Evolutionary conservation across 2,113 vertebrate species (phyloP).

Genomic region (Choloepus hoffmanni): DNA sequence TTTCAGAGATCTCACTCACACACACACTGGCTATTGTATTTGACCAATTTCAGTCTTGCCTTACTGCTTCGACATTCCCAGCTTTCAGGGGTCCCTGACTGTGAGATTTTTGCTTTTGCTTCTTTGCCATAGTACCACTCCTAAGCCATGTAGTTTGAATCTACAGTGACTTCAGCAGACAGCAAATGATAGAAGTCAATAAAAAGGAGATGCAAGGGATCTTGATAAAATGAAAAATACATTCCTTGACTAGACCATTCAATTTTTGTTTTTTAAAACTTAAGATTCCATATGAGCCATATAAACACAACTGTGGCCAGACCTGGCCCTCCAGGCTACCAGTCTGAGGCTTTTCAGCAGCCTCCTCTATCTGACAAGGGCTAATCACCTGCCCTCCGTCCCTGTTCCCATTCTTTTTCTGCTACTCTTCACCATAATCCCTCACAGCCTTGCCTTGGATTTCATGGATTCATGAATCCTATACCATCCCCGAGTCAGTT

Average conservation of each 20-base stretch:
- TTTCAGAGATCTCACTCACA: neutral
- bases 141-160: neutral
- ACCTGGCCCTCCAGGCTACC: neutral
- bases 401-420: neutral
- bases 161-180: neutral
- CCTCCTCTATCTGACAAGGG: neutral
- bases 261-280: neutral
- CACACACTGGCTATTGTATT: neutral
- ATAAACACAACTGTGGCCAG: neutral
- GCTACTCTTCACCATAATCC: neutral
- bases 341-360: neutral
- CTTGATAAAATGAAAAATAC: neutral
- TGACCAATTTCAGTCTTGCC: neutral
- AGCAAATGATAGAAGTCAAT: neutral
- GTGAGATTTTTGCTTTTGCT: neutral
- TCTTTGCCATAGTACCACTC: neutral
- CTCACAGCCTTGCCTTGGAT: neutral
- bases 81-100: neutral
- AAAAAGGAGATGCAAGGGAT: neutral
- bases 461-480: neutral
- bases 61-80: neutral
- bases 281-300: neutral
- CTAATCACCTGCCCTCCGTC: neutral
- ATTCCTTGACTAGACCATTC: neutral
- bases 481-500: accelerated